These are phyloP conservation scores for Naso thynnoides DNA, from an alignment of 2,797 vertebrate species.

Conservation along the genomic window DNA sequence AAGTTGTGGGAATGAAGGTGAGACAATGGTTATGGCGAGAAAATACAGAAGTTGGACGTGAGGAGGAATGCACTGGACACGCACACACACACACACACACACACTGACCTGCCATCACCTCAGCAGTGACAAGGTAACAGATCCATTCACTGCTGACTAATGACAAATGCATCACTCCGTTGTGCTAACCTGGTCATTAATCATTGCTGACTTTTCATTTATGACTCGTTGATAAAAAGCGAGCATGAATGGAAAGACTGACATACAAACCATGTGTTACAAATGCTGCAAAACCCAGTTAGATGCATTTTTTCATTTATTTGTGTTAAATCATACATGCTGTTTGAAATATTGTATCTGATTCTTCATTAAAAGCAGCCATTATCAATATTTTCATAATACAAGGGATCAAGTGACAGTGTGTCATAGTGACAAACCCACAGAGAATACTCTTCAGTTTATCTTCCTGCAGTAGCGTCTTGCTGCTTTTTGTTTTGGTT, in stretches of 20 bases:
- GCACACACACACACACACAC: not conserved
- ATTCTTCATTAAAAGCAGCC: not conserved
- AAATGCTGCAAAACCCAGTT: not conserved
- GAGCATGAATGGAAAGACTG: constrained; percentile 15
- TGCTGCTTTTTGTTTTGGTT: not conserved
- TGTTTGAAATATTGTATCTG: not conserved
- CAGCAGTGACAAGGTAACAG: constrained; percentile 4
- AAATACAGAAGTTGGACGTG: constrained; percentile 17
- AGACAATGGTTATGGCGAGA: constrained; percentile 32
- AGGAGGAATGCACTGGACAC: constrained; percentile 1
- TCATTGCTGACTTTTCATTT: constrained; percentile 19
- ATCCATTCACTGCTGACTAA: constrained; percentile 1
- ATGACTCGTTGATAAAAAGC: constrained; percentile 32
- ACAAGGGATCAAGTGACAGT: not conserved
- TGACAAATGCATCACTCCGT: constrained; percentile 28
- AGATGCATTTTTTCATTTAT: not conserved
- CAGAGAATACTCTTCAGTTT: not conserved
- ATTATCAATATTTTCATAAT: not conserved
- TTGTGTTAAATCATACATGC: not conserved
- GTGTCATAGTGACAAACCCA: not conserved
- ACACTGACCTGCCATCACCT: constrained; percentile 18
- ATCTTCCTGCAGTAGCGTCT: not conserved
- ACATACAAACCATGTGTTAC: constrained; percentile 6
- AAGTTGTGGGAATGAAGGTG: constrained; percentile 41
- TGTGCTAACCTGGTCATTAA: constrained; percentile 32